phyloP scores from a whole-genome alignment of 2,113 vertebrate genomes.

The Sclerurus mexicanus region DNA sequence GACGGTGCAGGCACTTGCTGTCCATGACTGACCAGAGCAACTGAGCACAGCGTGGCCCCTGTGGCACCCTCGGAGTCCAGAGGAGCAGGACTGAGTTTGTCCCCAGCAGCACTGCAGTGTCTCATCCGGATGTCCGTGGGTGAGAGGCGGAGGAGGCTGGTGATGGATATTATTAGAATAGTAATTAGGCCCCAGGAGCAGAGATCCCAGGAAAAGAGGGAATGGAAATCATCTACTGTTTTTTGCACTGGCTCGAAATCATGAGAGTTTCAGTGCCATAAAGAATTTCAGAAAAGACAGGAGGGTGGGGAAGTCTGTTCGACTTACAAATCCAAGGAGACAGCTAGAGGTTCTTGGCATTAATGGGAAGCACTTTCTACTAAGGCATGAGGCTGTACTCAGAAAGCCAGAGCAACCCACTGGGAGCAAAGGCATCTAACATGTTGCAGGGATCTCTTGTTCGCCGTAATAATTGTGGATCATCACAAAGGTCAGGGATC shows the following conservation, averaged over 20 bases:
- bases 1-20: background rate
- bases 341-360: background rate
- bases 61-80: background rate
- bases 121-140: background rate
- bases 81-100: background rate
- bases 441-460: background rate
- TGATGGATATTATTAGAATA: slow-evolving; percentile 26
- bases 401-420: background rate
- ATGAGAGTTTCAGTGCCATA: background rate
- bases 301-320: background rate
- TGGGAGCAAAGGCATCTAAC: background rate
- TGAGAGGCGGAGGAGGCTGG: background rate
- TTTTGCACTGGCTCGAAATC: background rate
- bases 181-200: background rate
- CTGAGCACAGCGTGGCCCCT: background rate
- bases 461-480: background rate
- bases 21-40: background rate
- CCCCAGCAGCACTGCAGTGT: background rate
- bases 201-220: background rate
- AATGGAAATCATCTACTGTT: background rate
- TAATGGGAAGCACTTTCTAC: background rate
- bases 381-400: background rate
- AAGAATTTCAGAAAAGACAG: background rate
- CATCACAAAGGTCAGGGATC: background rate
- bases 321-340: background rate